A percentile compares a stretch with the other conserved stretches of the same genome.
phyloP scores from a whole-genome alignment of 2,113 vertebrate genomes.

The Cyprinus carpio region DNA sequence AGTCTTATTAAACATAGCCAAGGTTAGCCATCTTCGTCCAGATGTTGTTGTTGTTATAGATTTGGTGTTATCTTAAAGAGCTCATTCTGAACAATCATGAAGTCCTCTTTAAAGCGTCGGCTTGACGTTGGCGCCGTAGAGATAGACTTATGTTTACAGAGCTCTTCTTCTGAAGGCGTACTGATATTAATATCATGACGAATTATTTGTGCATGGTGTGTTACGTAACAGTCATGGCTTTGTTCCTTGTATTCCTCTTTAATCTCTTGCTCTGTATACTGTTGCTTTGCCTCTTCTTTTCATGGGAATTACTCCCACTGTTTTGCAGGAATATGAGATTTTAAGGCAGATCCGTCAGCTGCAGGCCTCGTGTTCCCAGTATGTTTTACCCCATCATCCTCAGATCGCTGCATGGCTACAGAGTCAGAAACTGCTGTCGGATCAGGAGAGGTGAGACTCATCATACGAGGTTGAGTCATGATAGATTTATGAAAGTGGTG shows the following conservation, averaged over 20 bases:
- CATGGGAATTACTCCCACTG: background rate
- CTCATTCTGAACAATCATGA: constrained; percentile 12
- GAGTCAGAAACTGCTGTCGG: constrained; percentile 73
- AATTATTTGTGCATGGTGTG: background rate
- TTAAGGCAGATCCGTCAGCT: constrained; percentile 82
- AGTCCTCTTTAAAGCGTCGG: background rate
- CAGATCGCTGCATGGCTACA: constrained; percentile 73
- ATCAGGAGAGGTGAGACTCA: constrained; percentile 82
- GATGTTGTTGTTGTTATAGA: constrained; percentile 13
- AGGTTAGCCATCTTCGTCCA: background rate
- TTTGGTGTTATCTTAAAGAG: constrained; percentile 18
- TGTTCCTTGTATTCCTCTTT: background rate
- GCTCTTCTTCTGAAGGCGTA: background rate
- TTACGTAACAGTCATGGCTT: constrained; percentile 1
- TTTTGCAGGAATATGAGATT: constrained; percentile 84
- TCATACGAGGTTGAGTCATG: background rate
- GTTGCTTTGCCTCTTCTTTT: background rate
- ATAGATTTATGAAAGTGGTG: no score
- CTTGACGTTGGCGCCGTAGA: background rate
- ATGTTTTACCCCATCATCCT: constrained; percentile 67
- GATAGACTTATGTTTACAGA: constrained; percentile 20
- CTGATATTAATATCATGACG: constrained; percentile 15
- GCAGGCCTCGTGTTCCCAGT: constrained; percentile 79
- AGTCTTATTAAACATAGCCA: background rate
- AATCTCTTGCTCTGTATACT: background rate